Evolutionary conservation across 1,140 invertebrate genomes (phyloP), one percentile per base, ranked within the genome.

Genomic region (Trichonephila clavipes): DNA sequence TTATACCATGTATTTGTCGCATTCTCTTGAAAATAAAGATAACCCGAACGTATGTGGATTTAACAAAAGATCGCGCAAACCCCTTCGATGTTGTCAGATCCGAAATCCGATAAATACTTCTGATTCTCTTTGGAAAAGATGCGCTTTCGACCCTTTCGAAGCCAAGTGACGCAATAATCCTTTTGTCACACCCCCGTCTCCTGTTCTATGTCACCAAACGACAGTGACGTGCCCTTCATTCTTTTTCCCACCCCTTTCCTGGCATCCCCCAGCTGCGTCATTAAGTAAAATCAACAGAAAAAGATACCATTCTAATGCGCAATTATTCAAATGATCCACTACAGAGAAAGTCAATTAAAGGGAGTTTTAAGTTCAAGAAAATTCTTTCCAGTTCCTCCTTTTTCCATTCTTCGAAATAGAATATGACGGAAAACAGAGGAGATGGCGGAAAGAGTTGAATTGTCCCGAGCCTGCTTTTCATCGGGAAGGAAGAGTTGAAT

Each of bases 311-410:
- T 86, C 83, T 87, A 92, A 92, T 87, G 91, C 18, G 66, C 83
- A 92, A 92, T 92, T 92, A 92, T 92, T 92, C 91, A 92, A 92
- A 92, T 92, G 91, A 92, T 77, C 72, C 91, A 87, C 62, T 24
- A 92, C 91, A 92, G 91, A 72, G 91, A 92, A 92, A 72, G 91
- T 92, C 91, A 92, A 92, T 92, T 92, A 92, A 92, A 44, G 81
- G 6, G 72, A 92, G 83, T 61, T 92, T 90, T 62, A 88, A 90
- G 89, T 81, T 88, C 86, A 88, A 64, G 59, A 87, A 92, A 81
- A 92, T 72, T 77, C 64, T 19, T 34, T 61, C 72, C 69, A 77
- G 58, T 92, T 66, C 44, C 40, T n/a, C 34, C 19, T 85, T 92
- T 92, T 92, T 64, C 82, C 83, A 8, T 87, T 72, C 44, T 87